Evolutionary conservation across 2,113 vertebrate genomes (phyloP).

Genomic region (Sapayoa aenigma): DNA sequence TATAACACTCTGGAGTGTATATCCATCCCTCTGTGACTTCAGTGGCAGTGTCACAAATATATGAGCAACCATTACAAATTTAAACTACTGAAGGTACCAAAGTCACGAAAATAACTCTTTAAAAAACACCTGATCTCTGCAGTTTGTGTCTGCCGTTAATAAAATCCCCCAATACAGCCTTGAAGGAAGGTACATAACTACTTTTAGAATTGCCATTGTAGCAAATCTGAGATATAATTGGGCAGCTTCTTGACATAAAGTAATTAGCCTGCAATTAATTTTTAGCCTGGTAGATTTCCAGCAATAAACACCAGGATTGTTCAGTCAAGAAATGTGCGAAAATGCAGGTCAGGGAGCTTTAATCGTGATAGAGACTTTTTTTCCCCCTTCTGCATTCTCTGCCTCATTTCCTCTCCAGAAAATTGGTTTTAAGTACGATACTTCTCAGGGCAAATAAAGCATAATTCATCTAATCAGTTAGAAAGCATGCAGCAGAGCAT

Average conservation of each 20-base stretch:
- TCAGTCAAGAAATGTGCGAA: conserved; percentile 19
- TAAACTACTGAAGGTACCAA: neutral
- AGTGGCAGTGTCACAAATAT: neutral
- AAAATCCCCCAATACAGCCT: neutral
- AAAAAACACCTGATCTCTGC: neutral
- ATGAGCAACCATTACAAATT: neutral
- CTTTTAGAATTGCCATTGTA: neutral
- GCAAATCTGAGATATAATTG: neutral
- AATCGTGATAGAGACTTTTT: neutral
- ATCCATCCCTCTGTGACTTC: neutral
- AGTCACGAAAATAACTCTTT: neutral
- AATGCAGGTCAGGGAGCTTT: neutral
- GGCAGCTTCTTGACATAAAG: neutral
- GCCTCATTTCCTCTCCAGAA: conserved; percentile 22
- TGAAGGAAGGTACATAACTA: neutral
- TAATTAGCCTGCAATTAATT: conserved; percentile 20
- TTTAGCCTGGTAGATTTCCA: neutral
- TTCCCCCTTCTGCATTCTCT: neutral
- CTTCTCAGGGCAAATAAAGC: conserved; percentile 43
- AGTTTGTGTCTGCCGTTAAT: neutral
- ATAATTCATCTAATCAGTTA: conserved; percentile 42
- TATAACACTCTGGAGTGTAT: accelerated
- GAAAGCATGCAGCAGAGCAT: neutral
- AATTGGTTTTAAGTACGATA: conserved; percentile 6
- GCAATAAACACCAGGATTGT: neutral